Evolutionary conservation across 2,113 vertebrate species (phyloP).

Genomic region (Centropus unirufus): DNA sequence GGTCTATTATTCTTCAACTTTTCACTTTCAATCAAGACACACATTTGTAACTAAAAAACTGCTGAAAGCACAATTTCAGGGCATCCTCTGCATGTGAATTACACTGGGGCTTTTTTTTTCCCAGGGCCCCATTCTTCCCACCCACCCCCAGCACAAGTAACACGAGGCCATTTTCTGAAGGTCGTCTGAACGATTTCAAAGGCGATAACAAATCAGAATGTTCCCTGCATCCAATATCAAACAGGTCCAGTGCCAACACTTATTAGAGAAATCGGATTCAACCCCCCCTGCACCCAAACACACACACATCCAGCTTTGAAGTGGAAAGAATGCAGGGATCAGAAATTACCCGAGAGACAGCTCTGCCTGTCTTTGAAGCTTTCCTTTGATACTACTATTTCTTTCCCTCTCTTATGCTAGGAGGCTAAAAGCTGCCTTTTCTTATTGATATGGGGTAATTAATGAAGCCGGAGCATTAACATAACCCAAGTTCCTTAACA

Average conservation of each 20-base stretch:
- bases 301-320: constrained; percentile 92
- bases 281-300: constrained; percentile 75
- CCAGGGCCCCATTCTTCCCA: constrained; percentile 55
- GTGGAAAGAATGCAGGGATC: constrained; percentile 92
- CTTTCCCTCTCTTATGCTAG: constrained; percentile 74
- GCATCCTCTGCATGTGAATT: constrained; percentile 68
- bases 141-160: constrained; percentile 59
- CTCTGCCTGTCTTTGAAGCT: constrained; percentile 95
- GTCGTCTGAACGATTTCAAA: constrained; percentile 94
- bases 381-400: constrained; percentile 93
- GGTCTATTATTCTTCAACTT: constrained; percentile 77
- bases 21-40: constrained; percentile 77
- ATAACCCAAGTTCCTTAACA: constrained; percentile 72
- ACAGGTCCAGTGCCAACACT: constrained; percentile 95
- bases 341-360: constrained; percentile 96
- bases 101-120: constrained; percentile 23
- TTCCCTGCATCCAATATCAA: constrained; percentile 98
- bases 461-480: constrained; percentile 78
- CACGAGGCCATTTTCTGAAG: constrained; percentile 87
- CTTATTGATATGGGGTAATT: constrained; percentile 81
- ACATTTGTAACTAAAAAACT: constrained; percentile 76
- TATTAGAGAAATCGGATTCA: constrained; percentile 97
- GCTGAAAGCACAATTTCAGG: constrained; percentile 76
- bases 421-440: constrained; percentile 79
- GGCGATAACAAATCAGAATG: constrained; percentile 94